These are phyloP conservation scores for Callopanchax toddi DNA, from an alignment of 2,113 vertebrate genomes.

Conservation along the genomic window DNA sequence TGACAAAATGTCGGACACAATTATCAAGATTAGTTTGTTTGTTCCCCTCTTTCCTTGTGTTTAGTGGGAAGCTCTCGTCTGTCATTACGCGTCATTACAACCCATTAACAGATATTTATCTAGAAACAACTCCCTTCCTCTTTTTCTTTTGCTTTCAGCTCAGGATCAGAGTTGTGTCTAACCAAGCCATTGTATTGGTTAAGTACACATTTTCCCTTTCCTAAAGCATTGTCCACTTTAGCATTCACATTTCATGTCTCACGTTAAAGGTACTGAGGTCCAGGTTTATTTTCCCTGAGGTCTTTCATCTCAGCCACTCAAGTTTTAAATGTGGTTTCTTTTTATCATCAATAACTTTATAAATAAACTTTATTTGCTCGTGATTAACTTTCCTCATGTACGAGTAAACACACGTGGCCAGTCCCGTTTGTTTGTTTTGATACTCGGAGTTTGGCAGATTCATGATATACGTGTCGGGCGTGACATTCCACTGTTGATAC, in stretches of 20 bases:
- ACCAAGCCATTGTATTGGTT: constrained; percentile 65
- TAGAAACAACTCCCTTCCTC: constrained; percentile 78
- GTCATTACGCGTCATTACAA: constrained; percentile 83
- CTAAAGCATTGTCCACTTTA: constrained; percentile 43
- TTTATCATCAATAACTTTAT: too few species aligned
- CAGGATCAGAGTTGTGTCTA: constrained; percentile 33
- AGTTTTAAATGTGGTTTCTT: neutral
- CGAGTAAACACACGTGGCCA: neutral
- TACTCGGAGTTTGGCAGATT: neutral
- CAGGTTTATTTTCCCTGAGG: neutral
- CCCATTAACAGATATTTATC: constrained; percentile 84
- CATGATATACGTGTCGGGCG: constrained; percentile 23
- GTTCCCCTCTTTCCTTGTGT: constrained; percentile 68
- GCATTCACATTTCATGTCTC: constrained; percentile 19
- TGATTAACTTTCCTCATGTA: neutral
- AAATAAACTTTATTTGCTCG: neutral
- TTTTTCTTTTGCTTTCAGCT: constrained; percentile 60
- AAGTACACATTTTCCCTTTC: constrained; percentile 42
- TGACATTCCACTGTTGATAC: constrained; percentile 11
- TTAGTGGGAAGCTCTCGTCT: constrained; percentile 77
- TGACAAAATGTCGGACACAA: constrained; percentile 49
- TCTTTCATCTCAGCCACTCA: neutral
- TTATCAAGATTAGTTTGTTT: constrained; percentile 78
- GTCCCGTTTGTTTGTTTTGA: neutral
- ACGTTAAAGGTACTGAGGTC: neutral